phyloP scores from a whole-genome alignment of 2,888 invertebrate species.

The Hemaris fuciformis region DNA sequence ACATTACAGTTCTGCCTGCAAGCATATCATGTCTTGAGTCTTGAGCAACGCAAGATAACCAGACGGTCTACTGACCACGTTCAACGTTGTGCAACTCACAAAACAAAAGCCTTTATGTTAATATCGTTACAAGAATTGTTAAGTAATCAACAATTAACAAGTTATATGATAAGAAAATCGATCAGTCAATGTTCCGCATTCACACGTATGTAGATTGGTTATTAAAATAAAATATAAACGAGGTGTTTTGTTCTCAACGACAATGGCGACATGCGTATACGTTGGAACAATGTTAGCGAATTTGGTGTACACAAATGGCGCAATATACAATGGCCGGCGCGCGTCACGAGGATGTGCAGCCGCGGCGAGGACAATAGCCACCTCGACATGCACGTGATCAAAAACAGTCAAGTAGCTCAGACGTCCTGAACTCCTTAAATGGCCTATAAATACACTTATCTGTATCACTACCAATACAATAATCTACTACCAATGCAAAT shows the following conservation, averaged over 20 bases:
- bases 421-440: not conserved
- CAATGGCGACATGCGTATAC: constrained; percentile 24
- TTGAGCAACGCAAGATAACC: constrained; percentile 6
- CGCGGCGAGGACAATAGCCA: constrained; percentile 13
- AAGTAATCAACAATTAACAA: constrained; percentile 3
- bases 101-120: constrained; percentile 9
- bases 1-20: not conserved
- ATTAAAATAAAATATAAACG: not conserved
- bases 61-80: not conserved
- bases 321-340: constrained; percentile 41
- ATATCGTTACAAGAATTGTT: not conserved
- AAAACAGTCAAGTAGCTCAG: not conserved
- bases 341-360: constrained; percentile 45
- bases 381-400: not conserved
- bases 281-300: constrained; percentile 33
- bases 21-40: not conserved
- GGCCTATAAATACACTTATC: not conserved
- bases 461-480: not conserved
- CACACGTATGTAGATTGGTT: not conserved
- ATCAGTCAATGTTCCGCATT: not conserved
- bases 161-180: not conserved
- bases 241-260: constrained; percentile 1
- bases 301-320: constrained; percentile 51
- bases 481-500: not conserved
- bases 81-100: not conserved